Base-by-base conservation (phyloP, 2,888 invertebrate genomes). In the Artemia sinica region DNA sequence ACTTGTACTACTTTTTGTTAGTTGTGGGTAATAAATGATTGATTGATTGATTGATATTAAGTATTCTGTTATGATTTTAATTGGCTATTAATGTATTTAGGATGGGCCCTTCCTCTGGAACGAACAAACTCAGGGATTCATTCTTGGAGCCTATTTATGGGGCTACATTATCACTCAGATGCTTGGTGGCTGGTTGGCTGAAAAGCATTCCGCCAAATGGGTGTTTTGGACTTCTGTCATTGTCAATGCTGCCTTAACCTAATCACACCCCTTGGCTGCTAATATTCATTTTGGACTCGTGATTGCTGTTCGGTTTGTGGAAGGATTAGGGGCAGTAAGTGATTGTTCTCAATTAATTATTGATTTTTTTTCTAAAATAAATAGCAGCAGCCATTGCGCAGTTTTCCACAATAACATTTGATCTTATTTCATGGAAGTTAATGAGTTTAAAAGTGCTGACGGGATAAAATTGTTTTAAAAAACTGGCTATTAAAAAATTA, bases 121-220 rank as follows among this genome's bases (percentile, higher is more conserved):
- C 63, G 83, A 84, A 67, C 80, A 83, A 7, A 78, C 85, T 6
- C 89, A 89, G 76, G 90, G 90, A 49, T 80, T 85, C 48, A 82
- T 91, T 49, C 81, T 91, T 18, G 87, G 88, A 73, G 85, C 89
- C 51, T 91, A 91, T 75, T 91, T 91, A 77, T 88, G 87, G 86
- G 91, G 91, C 9, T 91, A 91, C 76, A 82, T 91, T 70, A 78
- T 89, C 0, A 88, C 89, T 0, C 87, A 91, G 77, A 77, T 88
- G 69, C 86, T 86, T 48, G 86, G 89, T 65, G 91, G 87, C 3
- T 82, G 86, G 68, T 78, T 91, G 71, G 87, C 92, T 0, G 91
- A 91, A 77, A 78, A 85, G 68, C 84, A 87, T 75, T 91, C 92
- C 12, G 92, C 91, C 4, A 91, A 90, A 80, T 89, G 89, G 87